Percentiles rank a stretch among this genome's conserved stretches.
These are phyloP conservation scores for Melanotaenia nigrans DNA, from an alignment of 2,797 vertebrate genomes.

Conservation along the genomic window DNA sequence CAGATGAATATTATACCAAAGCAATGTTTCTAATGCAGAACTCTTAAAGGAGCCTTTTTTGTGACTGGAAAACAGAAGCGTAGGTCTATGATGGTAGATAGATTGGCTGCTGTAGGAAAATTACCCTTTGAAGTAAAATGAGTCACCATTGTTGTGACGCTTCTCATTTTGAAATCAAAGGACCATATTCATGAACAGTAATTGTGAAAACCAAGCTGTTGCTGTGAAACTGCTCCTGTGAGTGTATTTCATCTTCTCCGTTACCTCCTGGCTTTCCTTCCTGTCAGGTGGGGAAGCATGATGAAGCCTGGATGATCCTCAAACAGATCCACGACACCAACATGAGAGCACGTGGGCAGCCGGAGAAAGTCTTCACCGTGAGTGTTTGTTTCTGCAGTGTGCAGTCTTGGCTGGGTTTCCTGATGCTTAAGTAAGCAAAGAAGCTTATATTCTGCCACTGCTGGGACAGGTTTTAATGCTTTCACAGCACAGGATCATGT, in stretches of 20 bases:
- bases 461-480: slow-evolving; percentile 69
- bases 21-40: slow-evolving; percentile 45
- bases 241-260: slow-evolving; percentile 53
- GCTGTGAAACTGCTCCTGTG: slow-evolving; percentile 42
- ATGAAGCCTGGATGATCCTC: slow-evolving; percentile 99
- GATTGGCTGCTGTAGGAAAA: slow-evolving; percentile 47
- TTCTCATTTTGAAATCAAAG: slow-evolving; percentile 52
- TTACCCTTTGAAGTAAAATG: slow-evolving; percentile 68
- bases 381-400: slow-evolving; percentile 75
- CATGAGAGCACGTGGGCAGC: slow-evolving; percentile 96
- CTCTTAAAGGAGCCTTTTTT: slow-evolving; percentile 6
- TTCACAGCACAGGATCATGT: slow-evolving; percentile 62
- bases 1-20: slow-evolving; percentile 44
- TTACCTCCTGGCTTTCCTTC: slow-evolving; percentile 31
- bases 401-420: slow-evolving; percentile 54
- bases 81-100: slow-evolving; percentile 42
- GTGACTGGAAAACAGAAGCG: slow-evolving; percentile 35
- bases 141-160: slow-evolving; percentile 66
- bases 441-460: slow-evolving; percentile 73
- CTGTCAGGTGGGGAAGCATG: slow-evolving; percentile 94
- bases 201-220: slow-evolving; percentile 28
- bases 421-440: slow-evolving; percentile 72
- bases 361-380: slow-evolving; percentile 99
- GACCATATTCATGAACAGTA: slow-evolving; percentile 16
- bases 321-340: slow-evolving; percentile 99